Base-by-base conservation (phyloP, 2,888 invertebrate genomes). In the Brenthis hecate region DNA sequence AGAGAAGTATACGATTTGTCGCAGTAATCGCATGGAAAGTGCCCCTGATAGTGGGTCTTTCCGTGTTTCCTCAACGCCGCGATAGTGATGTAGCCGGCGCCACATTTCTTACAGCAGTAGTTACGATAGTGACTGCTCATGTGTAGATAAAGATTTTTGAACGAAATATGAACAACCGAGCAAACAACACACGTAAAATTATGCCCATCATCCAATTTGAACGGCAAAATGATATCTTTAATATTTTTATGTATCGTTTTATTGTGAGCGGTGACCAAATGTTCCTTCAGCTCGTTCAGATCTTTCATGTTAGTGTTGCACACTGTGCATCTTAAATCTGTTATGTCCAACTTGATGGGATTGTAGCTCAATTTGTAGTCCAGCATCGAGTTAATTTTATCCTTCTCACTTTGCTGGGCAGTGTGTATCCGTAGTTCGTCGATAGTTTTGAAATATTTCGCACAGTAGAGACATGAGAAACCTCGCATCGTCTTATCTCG, bases 21-120 rank as follows among this genome's bases (percentile, higher is more conserved):
- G 74, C 94, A 94, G 56, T 82, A 90, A 19, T 87, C 87, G 76
- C 94, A 94, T 0, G 93, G 93, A 72, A 94, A 95, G 60, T 93
- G 86, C 8, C 93, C 92, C 54, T 89, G 91, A 2, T 87, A 89
- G 76, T 93, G 93, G 0, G 91, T 92, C 74, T 90, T 91, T 0
- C 84, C 87, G 74, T 93, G 93, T 61, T 92, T 91, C 48, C 91
- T 82, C n/a, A 93, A 73, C 0, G 91, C 91, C 1, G 90, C 89
- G 50, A 91, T 91, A 0, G 92, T 92, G 0, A 91, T 89, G 70
- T 91, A 93, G 0, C 90, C 91, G 0, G 81, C 86, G 0, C 90
- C 92, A 73, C 93, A 93, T 76, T 91, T 91, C 28, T 88, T 87
- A 66, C 93, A 93, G 60, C 89, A 90, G 65, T 91, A 93, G 54